Evolutionary conservation across 2,797 vertebrate genomes (phyloP), one percentile per base, ranked within the genome.

Genomic region (Aselliscus stoliczkanus): DNA sequence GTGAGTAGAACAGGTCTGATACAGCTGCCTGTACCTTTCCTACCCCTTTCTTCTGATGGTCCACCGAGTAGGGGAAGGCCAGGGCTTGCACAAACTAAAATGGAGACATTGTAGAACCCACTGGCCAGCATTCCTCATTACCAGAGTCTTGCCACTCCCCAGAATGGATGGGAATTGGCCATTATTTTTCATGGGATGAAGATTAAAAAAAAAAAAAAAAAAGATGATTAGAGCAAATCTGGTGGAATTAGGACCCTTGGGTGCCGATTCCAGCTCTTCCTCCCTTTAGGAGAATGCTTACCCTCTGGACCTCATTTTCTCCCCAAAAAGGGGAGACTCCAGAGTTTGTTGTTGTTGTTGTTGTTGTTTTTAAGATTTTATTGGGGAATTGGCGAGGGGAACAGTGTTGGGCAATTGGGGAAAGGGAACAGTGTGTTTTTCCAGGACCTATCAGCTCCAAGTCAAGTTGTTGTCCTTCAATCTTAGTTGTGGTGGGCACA

Each of bases 1-100:
- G 99, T 99, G 97, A 97, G 98, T 86, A 34, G 15, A 85, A 64
- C 23, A 60, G 39, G n/a, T 64, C 2, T 75, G 75, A 29, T 37
- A 29, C 56, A n/a, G 23, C 20, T 44, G 62, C 39, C 89, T 81
- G 60, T 79, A 65, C 50, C 47, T 75, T 85, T 58, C 34, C 5
- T 21, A 9, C 9, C 47, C 31, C 2, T 7, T 23, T 75, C 73
- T 58, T 31, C 50, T 39, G 60, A 9, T 20, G 60, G 82, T 37
- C 62, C 54, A 84, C 44, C 77, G 56, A 79, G 65, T 27, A 23
- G n/a, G 52, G 23, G 18, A 65, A 67, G 84, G 64, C 44, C 11
- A 3, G 50, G 20, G 18, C 64, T 47, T 69, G 50, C 44, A 60
- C 50, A 77, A 62, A 85, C 23, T 62, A 67, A 93, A 70, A 37